Percentiles rank a stretch among this genome's conserved stretches.
These are phyloP conservation scores for Leuciscus waleckii DNA, from an alignment of 2,797 vertebrate genomes.

Conservation along the genomic window DNA sequence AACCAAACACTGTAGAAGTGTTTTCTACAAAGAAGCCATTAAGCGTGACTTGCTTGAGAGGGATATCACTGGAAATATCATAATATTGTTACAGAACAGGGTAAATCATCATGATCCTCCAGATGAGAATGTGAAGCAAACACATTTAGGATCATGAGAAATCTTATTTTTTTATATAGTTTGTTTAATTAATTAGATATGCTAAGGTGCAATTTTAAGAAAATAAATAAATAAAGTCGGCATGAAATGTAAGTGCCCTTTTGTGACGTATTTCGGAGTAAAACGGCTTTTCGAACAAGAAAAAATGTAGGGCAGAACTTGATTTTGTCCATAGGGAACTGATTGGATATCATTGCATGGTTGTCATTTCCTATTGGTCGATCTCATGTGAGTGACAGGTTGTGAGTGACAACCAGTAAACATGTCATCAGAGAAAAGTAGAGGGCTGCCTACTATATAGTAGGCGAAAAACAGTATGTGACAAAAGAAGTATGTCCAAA, in stretches of 20 bases:
- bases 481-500: too few species aligned
- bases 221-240: background rate
- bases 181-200: background rate
- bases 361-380: background rate
- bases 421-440: background rate
- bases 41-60: background rate
- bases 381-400: background rate
- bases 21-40: background rate
- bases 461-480: too few species aligned
- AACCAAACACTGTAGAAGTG: background rate
- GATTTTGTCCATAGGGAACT: background rate
- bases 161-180: background rate
- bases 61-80: background rate
- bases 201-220: background rate
- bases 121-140: slow-evolving; percentile 16
- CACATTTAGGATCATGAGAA: too few species aligned
- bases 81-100: background rate
- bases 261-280: background rate
- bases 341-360: background rate
- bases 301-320: background rate
- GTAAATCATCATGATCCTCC: background rate
- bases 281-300: background rate
- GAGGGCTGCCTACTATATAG: background rate
- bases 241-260: background rate
- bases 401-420: background rate